phyloP scores from a whole-genome alignment of 2,888 invertebrate species.

The Acleris holmiana region DNA sequence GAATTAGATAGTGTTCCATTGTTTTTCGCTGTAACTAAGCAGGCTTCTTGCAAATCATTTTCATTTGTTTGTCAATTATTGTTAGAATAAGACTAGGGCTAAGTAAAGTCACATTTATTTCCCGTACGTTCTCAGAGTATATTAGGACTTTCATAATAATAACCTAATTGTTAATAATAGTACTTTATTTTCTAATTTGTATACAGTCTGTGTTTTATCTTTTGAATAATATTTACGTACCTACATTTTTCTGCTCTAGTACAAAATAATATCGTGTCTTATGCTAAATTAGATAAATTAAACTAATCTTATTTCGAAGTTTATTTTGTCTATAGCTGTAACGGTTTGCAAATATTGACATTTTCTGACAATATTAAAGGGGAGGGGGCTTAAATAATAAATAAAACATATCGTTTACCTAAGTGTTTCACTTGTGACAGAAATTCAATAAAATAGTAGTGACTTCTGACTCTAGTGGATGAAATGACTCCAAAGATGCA shows the following conservation, averaged over 20 bases:
- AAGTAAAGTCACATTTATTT: conserved; percentile 41
- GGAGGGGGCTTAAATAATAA: conserved; percentile 49
- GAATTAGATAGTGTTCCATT: conserved; percentile 60
- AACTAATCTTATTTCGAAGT: conserved; percentile 21
- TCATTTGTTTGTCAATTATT: conserved; percentile 68
- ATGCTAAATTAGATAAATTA: conserved; percentile 48
- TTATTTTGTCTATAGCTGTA: conserved; percentile 30
- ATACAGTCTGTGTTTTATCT: conserved; percentile 16
- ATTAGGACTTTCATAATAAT: conserved; percentile 11
- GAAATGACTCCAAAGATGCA: conserved; percentile 74
- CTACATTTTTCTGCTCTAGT: conserved; percentile 60
- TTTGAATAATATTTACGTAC: conserved; percentile 24
- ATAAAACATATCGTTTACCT: conserved; percentile 78
- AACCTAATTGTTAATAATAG: conserved; percentile 7
- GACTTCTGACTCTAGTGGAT: conserved; percentile 44
- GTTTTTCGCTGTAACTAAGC: conserved; percentile 69
- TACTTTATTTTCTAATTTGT: conserved; percentile 14
- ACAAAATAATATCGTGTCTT: conserved; percentile 71
- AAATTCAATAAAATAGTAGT: conserved; percentile 70
- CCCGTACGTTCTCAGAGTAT: conserved; percentile 17
- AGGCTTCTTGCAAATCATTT: conserved; percentile 60
- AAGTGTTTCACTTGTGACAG: conserved; percentile 72
- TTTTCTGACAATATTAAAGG: conserved; percentile 39
- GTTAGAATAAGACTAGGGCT: conserved; percentile 55
- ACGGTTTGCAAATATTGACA: conserved; percentile 23